A percentile compares a stretch with the other conserved stretches of the same genome.
Conservation (phyloP, 2,888 invertebrate species). For the Bombylius discolor region DNA sequence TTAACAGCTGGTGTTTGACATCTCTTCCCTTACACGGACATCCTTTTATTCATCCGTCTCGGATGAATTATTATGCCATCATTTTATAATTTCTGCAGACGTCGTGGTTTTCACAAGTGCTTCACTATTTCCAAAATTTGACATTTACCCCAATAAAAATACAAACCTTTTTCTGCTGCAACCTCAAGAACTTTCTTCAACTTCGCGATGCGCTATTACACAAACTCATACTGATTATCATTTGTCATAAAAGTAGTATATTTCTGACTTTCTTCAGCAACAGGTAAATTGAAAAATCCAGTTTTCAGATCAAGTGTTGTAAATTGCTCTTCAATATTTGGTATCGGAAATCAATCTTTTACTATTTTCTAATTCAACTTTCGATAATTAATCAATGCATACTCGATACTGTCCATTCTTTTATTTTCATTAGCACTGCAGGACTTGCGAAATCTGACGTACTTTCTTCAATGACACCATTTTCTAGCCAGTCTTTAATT, state of each 20-base stretch:
- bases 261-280: slow-evolving; percentile 17
- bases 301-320: slow-evolving; percentile 18
- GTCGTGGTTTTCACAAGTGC: no score
- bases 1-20: no score
- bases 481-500: slow-evolving; percentile 20
- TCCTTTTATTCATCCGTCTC: no score
- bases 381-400: slow-evolving; percentile 30
- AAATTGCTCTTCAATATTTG: slow-evolving; percentile 27
- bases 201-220: slow-evolving; percentile 17
- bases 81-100: no score
- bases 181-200: slow-evolving; percentile 6
- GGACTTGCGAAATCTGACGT: slow-evolving; percentile 20
- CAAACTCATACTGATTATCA: slow-evolving; percentile 15
- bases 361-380: slow-evolving; percentile 23
- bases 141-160: slow-evolving; percentile 16
- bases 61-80: no score
- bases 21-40: no score
- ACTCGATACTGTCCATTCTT: slow-evolving; percentile 6
- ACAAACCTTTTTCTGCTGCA: slow-evolving; percentile 8
- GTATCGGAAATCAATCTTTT: slow-evolving; percentile 24
- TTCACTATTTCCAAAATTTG: slow-evolving; percentile 15
- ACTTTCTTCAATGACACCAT: slow-evolving; percentile 21
- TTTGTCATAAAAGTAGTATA: slow-evolving; percentile 9
- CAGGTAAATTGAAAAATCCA: slow-evolving; percentile 20
- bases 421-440: slow-evolving; percentile 13